phyloP scores from a whole-genome alignment of 2,797 vertebrate genomes.

The Clarias platycephalus region DNA sequence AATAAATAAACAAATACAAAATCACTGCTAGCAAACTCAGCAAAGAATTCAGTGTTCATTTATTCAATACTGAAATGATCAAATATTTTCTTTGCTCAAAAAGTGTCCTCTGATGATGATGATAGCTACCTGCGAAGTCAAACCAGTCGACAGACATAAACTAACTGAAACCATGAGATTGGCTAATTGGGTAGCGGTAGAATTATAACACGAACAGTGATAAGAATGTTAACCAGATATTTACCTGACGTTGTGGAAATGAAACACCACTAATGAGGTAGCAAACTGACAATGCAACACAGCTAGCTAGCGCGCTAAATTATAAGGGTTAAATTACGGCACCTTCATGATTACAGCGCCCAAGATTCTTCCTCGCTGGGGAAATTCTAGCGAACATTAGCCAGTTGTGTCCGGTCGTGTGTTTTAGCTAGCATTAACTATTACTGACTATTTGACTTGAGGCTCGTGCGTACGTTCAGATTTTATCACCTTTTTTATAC shows the following conservation, averaged over 20 bases:
- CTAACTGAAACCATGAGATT: not conserved
- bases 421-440: not conserved
- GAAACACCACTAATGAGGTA: not conserved
- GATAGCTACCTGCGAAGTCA: not conserved
- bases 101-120: not conserved
- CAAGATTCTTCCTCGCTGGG: not conserved
- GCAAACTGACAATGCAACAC: not conserved
- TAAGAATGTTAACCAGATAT: not conserved
- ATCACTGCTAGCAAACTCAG: not conserved
- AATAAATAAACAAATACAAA: not conserved
- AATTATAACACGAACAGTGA: not conserved
- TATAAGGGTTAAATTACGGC: not conserved
- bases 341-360: no score
- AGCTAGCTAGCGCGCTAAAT: not conserved
- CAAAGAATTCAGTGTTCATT: not conserved
- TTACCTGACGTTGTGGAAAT: not conserved
- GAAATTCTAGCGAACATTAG: not conserved
- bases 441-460: not conserved
- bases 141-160: not conserved
- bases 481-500: not conserved
- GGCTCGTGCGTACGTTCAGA: no score
- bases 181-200: not conserved
- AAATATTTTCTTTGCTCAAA: not conserved
- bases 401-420: not conserved
- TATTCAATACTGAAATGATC: not conserved